These are phyloP conservation scores for Manacus vitellinus DNA, from an alignment of 2,113 vertebrate genomes.

Conservation along the genomic window DNA sequence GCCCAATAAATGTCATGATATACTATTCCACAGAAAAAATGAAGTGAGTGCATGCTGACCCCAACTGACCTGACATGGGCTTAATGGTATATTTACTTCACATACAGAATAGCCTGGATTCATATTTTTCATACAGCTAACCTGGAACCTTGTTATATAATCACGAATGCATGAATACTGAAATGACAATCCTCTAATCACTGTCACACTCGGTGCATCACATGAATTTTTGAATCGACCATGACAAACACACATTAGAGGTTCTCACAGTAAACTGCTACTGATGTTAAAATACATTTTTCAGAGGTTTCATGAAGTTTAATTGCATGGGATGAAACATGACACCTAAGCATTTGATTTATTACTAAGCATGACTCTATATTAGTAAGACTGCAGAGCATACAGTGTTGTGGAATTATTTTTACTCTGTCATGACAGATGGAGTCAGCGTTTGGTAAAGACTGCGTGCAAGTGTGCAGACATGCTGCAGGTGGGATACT, in stretches of 20 bases:
- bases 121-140: neutral
- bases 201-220: neutral
- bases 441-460: slow-evolving; percentile 30
- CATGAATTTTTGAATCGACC: neutral
- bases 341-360: slow-evolving; percentile 50
- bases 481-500: slow-evolving; percentile 48
- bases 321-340: slow-evolving; percentile 59
- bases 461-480: neutral
- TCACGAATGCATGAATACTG: neutral
- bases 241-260: neutral
- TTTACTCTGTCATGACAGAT: slow-evolving; percentile 62
- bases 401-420: slow-evolving; percentile 41
- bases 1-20: neutral
- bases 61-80: neutral
- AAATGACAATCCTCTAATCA: neutral
- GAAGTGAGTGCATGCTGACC: neutral
- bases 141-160: neutral
- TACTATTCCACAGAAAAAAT: neutral
- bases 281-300: slow-evolving; percentile 21
- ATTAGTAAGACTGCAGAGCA: slow-evolving; percentile 32
- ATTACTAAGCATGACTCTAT: slow-evolving; percentile 47
- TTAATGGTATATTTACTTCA: slow-evolving; percentile 21
- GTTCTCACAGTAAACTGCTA: neutral
- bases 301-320: slow-evolving; percentile 26
- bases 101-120: neutral